Base-by-base conservation (phyloP, 2,888 invertebrate species). In the Eristalis pertinax region DNA sequence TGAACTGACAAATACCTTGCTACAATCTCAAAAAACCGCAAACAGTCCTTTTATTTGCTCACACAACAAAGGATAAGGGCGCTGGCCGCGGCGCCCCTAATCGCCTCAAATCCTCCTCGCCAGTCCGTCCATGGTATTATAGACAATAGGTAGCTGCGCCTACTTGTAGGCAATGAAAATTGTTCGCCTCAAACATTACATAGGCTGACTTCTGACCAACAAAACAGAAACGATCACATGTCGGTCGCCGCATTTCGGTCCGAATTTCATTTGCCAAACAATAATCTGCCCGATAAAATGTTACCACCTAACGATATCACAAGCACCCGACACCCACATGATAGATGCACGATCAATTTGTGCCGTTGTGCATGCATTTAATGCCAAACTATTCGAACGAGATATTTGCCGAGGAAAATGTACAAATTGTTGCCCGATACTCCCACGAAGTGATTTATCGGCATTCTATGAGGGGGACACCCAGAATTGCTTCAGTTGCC, bases 391-490 rank as follows among this genome's bases (percentile, higher is more conserved):
- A 73, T 83, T 73, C 63, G 19, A 56, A 60, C 32, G 43, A 41
- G 56, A 32, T 63, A 70, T 79, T 70, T 70, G 24, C 67, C 24
- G 41, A 62, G 13, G 67, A 63, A 72, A 56, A 62, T 70, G 43
- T 65, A 24, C 60, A 76, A 65, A 76, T 76, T 76, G 82, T 76
- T 38, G 26, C 38, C 68, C 38, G 68, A 76, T 80, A 76, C 72
- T 58, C 56, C 77, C 72, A 70, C 75, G 65, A 70, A 73, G 78
- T 86, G 86, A 86, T 86, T 86, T 86, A 82, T 86, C n/a, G 78
- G 65, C 74, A 74, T 72, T 74, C 82, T 65, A 35, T 62, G 24
- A 29, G 73, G 22, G 70, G 62, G 67, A n/a, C 13, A 26, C 19
- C 5, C 26, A n/a, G 43, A 50, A n/a, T 50, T 50, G n/a, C 19